A percentile compares a stretch with the other conserved stretches of the same genome.
Conservation (phyloP, 2,888 invertebrate genomes). For the Cyclophora albipunctata region DNA sequence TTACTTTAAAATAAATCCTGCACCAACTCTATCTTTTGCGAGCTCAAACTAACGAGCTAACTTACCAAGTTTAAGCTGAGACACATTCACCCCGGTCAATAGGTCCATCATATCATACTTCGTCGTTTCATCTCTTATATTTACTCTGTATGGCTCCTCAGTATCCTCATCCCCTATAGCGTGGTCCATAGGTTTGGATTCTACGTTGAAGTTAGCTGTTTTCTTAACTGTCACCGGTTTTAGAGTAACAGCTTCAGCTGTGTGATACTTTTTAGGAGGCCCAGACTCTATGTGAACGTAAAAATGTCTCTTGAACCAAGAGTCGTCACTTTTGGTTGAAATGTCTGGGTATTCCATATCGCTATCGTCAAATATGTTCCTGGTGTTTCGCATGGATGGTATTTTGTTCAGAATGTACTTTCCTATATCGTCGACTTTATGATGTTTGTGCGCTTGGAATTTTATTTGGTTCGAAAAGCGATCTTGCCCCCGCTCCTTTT, state of each 20-base stretch:
- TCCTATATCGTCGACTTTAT: conserved; percentile 62
- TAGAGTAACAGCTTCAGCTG: conserved; percentile 42
- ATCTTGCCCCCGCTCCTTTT: conserved; percentile 38
- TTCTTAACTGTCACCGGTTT: conserved; percentile 17
- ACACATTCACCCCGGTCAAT: no score
- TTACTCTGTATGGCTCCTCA: neutral
- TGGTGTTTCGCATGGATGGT: conserved; percentile 35
- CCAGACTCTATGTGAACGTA: conserved; percentile 44
- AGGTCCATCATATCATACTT: no score
- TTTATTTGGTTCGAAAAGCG: conserved; percentile 51
- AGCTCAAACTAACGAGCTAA: no score
- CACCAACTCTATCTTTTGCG: no score
- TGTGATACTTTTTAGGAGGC: conserved; percentile 46
- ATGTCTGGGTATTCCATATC: conserved; percentile 47
- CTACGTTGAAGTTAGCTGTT: neutral
- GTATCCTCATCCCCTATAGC: neutral
- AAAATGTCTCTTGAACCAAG: conserved; percentile 60
- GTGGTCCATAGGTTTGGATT: neutral
- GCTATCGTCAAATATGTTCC: conserved; percentile 37
- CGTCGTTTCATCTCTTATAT: no score
- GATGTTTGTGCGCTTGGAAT: conserved; percentile 61
- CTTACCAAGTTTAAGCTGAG: no score
- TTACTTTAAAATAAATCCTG: no score
- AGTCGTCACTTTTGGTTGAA: conserved; percentile 52
- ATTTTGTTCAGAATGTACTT: conserved; percentile 56